These are phyloP conservation scores for Chironomus tepperi DNA, from an alignment of 1,140 invertebrate genomes.

Conservation along the genomic window DNA sequence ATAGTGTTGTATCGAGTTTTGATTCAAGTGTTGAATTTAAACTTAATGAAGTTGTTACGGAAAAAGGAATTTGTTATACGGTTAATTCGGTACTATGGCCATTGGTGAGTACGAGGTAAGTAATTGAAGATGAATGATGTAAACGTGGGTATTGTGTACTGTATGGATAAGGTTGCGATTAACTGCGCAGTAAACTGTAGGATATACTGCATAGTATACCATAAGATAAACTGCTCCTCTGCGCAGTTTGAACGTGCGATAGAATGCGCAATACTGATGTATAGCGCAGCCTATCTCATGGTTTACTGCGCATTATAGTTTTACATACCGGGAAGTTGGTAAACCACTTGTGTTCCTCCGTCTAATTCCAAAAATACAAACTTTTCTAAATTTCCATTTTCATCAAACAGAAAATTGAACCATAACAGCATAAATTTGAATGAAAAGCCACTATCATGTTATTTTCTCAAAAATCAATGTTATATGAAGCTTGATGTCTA, in stretches of 20 bases:
- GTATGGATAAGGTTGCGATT: too few species aligned
- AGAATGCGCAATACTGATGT: too few species aligned
- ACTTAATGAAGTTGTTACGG: conserved; percentile 46
- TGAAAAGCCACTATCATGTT: conserved; percentile 31
- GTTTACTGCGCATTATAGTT: too few species aligned
- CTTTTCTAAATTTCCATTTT: too few species aligned
- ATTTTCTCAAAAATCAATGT: conserved; percentile 38
- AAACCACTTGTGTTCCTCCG: too few species aligned
- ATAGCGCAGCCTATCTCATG: too few species aligned
- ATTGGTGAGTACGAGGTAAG: conserved; percentile 20
- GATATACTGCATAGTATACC: neutral
- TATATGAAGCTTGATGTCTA: conserved; percentile 37
- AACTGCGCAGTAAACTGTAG: too few species aligned
- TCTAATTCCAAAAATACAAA: too few species aligned
- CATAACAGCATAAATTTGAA: conserved; percentile 29
- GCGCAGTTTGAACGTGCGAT: too few species aligned
- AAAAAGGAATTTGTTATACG: conserved; percentile 54
- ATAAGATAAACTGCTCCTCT: neutral
- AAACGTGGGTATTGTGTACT: too few species aligned
- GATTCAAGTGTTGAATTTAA: conserved; percentile 37
- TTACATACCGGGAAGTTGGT: too few species aligned
- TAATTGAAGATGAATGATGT: too few species aligned
- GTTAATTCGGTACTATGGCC: conserved; percentile 46
- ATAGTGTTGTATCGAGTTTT: conserved; percentile 41
- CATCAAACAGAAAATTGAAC: conserved; percentile 29